A percentile compares a stretch with the other conserved stretches of the same genome.
These are phyloP conservation scores for Druon quercuslanigerum DNA, from an alignment of 1,140 invertebrate species.

Conservation along the genomic window DNA sequence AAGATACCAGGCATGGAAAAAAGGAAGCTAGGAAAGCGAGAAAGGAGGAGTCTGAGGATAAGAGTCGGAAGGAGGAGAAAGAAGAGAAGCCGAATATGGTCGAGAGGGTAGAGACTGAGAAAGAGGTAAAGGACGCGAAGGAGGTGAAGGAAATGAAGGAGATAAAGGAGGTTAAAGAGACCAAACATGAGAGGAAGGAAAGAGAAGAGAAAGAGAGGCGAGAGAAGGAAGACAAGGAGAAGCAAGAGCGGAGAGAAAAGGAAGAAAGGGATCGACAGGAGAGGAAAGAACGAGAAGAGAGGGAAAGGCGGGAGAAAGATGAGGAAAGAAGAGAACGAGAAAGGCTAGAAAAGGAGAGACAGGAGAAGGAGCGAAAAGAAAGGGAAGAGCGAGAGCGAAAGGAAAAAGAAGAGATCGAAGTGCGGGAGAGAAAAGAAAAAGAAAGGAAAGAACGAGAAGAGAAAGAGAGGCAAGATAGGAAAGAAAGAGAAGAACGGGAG, in stretches of 20 bases:
- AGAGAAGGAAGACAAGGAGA: constrained; percentile 62
- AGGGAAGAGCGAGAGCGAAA: constrained; percentile 64
- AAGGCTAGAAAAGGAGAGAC: constrained; percentile 62
- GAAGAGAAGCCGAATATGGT: constrained; percentile 47
- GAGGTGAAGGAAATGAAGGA: constrained; percentile 56
- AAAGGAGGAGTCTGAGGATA: constrained; percentile 46
- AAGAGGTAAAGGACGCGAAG: constrained; percentile 68
- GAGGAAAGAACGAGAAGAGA: constrained; percentile 66
- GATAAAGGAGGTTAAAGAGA: constrained; percentile 66
- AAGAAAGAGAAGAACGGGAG: constrained; percentile 59
- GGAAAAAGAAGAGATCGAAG: constrained; percentile 66
- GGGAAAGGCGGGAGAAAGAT: constrained; percentile 74
- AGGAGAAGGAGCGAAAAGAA: constrained; percentile 64
- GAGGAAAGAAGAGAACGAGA: constrained; percentile 71
- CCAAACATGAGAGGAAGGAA: constrained; percentile 49
- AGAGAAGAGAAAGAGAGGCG: constrained; percentile 64
- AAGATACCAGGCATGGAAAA: constrained; percentile 59
- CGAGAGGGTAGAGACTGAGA: constrained; percentile 62
- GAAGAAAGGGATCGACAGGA: constrained; percentile 65
- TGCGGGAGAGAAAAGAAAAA: constrained; percentile 59
- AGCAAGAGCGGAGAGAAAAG: constrained; percentile 61
- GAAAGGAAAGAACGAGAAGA: constrained; percentile 61
- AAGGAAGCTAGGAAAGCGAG: constrained; percentile 60
- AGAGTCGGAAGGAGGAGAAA: constrained; percentile 30
- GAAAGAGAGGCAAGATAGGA: constrained; percentile 53